Evolutionary conservation across 2,888 invertebrate genomes (phyloP).

Genomic region (Drosophila mimetica): DNA sequence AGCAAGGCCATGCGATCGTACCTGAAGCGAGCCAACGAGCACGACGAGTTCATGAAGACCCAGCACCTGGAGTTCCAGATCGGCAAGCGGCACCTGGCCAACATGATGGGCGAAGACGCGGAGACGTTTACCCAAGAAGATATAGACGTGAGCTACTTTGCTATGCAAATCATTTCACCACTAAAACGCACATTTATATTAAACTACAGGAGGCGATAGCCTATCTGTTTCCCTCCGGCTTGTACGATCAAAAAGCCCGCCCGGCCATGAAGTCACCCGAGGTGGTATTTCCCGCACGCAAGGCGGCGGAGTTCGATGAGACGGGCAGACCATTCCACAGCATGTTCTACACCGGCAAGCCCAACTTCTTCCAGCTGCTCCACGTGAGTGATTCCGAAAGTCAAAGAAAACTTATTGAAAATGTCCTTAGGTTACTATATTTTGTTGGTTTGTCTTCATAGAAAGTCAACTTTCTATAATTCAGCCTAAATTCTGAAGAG

Average conservation of each 20-base stretch:
- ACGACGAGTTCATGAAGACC: constrained; percentile 93
- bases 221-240: constrained; percentile 98
- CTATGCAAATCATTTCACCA: no score
- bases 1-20: constrained; percentile 96
- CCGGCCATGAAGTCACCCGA: constrained; percentile 96
- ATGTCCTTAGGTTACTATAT: not conserved
- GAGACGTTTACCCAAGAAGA: constrained; percentile 94
- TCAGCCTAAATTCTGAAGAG: no score
- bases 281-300: constrained; percentile 92
- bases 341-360: constrained; percentile 95
- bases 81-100: constrained; percentile 97
- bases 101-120: constrained; percentile 98
- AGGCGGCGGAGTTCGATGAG: constrained; percentile 95
- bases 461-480: no score
- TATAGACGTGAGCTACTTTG: constrained; percentile 88
- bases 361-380: constrained; percentile 93
- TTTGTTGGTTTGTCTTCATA: no score
- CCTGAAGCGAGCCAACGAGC: constrained; percentile 91
- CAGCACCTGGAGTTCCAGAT: constrained; percentile 93
- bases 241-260: constrained; percentile 92
- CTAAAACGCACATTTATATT: no score
- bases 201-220: constrained; percentile 90
- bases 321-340: constrained; percentile 95
- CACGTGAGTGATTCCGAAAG: constrained; percentile 87
- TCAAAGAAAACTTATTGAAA: not conserved